These are phyloP conservation scores for Typhlomys cinereus DNA, from an alignment of 2,113 vertebrate genomes.

Conservation along the genomic window DNA sequence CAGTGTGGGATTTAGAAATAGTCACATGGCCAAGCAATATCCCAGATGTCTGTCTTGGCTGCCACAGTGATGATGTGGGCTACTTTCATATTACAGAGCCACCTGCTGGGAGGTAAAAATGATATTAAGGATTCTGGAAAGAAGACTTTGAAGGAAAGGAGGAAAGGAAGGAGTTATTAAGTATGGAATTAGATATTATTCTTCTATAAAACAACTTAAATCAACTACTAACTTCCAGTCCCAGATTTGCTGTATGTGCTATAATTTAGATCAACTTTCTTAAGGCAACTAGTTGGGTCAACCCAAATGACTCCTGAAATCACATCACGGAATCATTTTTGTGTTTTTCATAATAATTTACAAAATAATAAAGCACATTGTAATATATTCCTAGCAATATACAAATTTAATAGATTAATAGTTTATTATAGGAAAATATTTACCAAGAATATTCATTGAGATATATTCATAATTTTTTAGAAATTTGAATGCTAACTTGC, in stretches of 20 bases:
- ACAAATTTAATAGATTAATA: not conserved
- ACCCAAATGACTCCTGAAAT: not conserved
- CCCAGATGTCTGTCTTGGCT: not conserved
- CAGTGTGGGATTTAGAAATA: not conserved
- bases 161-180: not conserved
- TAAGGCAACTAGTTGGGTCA: not conserved
- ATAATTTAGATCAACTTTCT: not conserved
- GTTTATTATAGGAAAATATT: not conserved
- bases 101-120: not conserved
- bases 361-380: not conserved
- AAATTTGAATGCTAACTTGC: not conserved
- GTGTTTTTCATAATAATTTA: not conserved
- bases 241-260: not conserved
- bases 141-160: no score
- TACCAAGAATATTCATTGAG: not conserved
- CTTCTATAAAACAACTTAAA: not conserved
- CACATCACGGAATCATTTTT: not conserved
- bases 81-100: not conserved
- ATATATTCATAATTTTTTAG: not conserved
- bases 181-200: not conserved
- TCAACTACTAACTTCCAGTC: not conserved
- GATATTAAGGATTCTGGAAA: not conserved
- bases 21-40: not conserved
- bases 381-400: not conserved
- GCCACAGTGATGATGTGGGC: not conserved